These are phyloP conservation scores for Tetramorium alpestre DNA, from an alignment of 1,140 invertebrate species.

Conservation along the genomic window DNA sequence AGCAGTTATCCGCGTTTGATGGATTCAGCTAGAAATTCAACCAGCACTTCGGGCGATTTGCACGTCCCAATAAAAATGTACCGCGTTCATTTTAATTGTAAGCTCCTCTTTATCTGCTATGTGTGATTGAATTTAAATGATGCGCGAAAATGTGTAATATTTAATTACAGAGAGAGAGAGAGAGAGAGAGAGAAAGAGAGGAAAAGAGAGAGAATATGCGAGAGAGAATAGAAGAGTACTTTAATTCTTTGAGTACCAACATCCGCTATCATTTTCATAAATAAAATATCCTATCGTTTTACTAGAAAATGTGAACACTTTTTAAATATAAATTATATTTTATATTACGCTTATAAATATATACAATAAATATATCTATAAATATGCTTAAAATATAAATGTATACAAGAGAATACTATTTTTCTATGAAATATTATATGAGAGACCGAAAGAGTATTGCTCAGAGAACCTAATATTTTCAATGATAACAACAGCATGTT, in stretches of 20 bases:
- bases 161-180: slow-evolving; percentile 23
- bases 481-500: background rate
- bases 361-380: background rate
- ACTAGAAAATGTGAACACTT: background rate
- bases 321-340: slow-evolving; percentile 9
- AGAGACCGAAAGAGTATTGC: background rate
- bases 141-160: slow-evolving; percentile 28
- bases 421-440: background rate
- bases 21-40: slow-evolving; percentile 53
- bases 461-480: background rate
- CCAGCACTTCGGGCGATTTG: slow-evolving; percentile 36
- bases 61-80: slow-evolving; percentile 34
- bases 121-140: slow-evolving; percentile 41
- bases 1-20: slow-evolving; percentile 53
- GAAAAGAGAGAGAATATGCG: too few relatives aligned
- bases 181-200: background rate
- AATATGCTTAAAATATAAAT: background rate
- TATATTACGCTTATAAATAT: background rate
- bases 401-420: background rate
- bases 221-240: background rate
- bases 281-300: slow-evolving; percentile 5
- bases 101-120: slow-evolving; percentile 18
- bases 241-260: slow-evolving; percentile 14
- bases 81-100: slow-evolving; percentile 41
- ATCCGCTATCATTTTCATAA: slow-evolving; percentile 4